Evolutionary conservation across 2,113 vertebrate genomes (phyloP).

Genomic region (Colius striatus): DNA sequence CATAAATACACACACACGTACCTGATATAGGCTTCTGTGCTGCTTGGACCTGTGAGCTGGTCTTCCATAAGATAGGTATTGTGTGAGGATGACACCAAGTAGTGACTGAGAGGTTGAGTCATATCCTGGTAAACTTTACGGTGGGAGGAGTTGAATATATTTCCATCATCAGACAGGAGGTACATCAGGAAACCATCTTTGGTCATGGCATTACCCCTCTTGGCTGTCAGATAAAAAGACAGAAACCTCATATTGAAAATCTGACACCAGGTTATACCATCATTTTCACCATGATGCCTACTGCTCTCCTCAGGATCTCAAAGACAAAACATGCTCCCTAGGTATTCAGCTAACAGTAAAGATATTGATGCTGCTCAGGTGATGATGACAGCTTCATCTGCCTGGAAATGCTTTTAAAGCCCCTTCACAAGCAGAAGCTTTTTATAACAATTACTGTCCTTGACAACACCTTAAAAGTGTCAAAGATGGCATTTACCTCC

Average conservation of each 20-base stretch:
- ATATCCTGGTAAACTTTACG: constrained; percentile 91
- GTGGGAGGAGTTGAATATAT: constrained; percentile 84
- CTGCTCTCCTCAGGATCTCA: not conserved
- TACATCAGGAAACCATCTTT: constrained; percentile 96
- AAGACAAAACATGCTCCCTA: not conserved
- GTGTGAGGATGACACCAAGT: constrained; percentile 95
- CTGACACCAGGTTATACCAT: not conserved
- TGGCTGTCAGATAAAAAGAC: constrained; percentile 77
- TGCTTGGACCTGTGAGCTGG: constrained; percentile 94
- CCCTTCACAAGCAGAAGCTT: not conserved
- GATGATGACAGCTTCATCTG: not conserved
- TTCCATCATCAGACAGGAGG: constrained; percentile 83
- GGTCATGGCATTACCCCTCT: constrained; percentile 82
- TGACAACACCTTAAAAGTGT: not conserved
- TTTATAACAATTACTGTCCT: not conserved
- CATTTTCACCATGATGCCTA: not conserved
- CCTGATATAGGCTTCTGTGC: constrained; percentile 96
- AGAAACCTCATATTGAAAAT: not conserved
- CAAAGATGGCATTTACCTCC: not conserved
- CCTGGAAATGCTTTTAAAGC: not conserved
- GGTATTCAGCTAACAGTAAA: not conserved
- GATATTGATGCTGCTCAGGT: not conserved
- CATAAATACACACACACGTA: constrained; percentile 10
- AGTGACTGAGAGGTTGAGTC: constrained; percentile 91
- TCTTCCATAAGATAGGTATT: constrained; percentile 97